Evolutionary conservation across 2,888 invertebrate species (phyloP), one percentile per base, ranked within the genome.

Genomic region (Brachypterus glaber): DNA sequence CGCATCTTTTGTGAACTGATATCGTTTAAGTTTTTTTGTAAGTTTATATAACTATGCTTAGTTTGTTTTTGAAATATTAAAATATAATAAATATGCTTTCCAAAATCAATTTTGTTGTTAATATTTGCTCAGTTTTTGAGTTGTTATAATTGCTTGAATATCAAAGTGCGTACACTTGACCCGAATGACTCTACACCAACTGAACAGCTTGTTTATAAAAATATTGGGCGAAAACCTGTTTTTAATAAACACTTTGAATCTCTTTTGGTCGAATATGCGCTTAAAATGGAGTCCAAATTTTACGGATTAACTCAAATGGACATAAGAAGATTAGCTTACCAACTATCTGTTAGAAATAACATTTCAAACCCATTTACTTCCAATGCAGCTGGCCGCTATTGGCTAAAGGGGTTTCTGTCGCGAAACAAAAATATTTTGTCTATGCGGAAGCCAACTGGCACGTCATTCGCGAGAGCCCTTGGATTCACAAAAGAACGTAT

Each of bases 401-500:
- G 21, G 21, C 36, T 5, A 14, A 29, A 29, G 14, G 30, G 30
- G 17, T 36, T 36, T 36, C 15, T 30, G 21, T 17, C 17, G 11
- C 17, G 36, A 36, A 30, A 31, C 30, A 30, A 30, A 31, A 30
- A 35, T 34, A n/a, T 24, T 3, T 14, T 29, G 21, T 30, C 36
- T 3, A 30, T 31, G 30, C 17, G 36, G 17, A 35, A 35, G 17
- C 35, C 35, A 35, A 35, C 35, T 13, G 35, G 35, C 9, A 35
- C 35, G 17, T 35, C 30, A 3, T 36, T 36, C 30, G 36, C 21
- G 9, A 21, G 21, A 32, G 37, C 25, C 17, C 33, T 25, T 33
- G 37, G 37, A 16, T 37, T 37, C 17, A 33, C 33, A 24, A 37
- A 37, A 24, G 37, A 37, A 37, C 32, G 26, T 12, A 33, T 37